A percentile compares a stretch with the other conserved stretches of the same genome.
These are phyloP conservation scores for Pseudomyrmex concolor DNA, from an alignment of 1,140 invertebrate species.

Conservation along the genomic window DNA sequence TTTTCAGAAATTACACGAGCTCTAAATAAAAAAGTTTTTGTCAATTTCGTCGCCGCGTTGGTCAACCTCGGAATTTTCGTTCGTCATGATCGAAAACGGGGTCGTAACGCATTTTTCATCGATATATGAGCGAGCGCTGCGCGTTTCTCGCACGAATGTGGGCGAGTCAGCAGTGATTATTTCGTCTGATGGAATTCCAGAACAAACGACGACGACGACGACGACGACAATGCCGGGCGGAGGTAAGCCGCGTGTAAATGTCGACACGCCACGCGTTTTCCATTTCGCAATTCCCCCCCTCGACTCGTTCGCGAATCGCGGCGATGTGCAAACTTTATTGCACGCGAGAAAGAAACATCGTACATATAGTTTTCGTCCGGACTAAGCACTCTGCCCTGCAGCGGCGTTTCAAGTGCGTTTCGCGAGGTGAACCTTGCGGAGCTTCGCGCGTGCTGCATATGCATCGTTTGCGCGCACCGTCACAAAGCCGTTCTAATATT, in stretches of 20 bases:
- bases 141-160: conserved; percentile 17
- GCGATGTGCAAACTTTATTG: conserved; percentile 50
- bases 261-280: conserved; percentile 66
- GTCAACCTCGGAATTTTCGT: neutral
- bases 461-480: conserved; percentile 40
- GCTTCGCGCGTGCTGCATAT: conserved; percentile 60
- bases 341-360: neutral
- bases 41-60: neutral
- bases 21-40: neutral
- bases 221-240: conserved; percentile 46
- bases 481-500: conserved; percentile 66
- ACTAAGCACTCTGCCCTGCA: neutral
- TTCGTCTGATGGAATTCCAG: conserved; percentile 59
- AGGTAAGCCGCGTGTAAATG: conserved; percentile 37
- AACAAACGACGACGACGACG: conserved; percentile 39
- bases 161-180: conserved; percentile 43
- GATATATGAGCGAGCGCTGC: neutral
- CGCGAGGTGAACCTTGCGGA: conserved; percentile 60
- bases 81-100: conserved; percentile 12
- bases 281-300: conserved; percentile 63
- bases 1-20: neutral
- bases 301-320: conserved; percentile 27
- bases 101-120: conserved; percentile 10
- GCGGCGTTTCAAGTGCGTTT: conserved; percentile 36
- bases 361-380: too few species aligned